A percentile compares a stretch with the other conserved stretches of the same genome.
Evolutionary conservation across 2,113 vertebrate species (phyloP).

Genomic region (Paradisaea rubra): DNA sequence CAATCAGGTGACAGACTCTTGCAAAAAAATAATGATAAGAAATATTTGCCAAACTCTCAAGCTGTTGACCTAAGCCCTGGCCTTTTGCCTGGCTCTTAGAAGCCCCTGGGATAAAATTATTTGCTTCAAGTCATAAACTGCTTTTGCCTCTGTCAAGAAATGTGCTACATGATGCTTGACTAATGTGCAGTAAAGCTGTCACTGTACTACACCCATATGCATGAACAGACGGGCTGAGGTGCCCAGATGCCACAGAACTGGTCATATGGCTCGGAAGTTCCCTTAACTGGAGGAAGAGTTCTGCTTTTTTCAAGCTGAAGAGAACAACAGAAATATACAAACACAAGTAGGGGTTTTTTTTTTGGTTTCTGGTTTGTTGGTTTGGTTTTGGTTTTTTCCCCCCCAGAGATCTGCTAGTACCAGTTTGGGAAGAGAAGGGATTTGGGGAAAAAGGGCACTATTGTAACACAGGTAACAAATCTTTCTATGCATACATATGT

Average conservation of each 20-base stretch:
- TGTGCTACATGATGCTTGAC: conserved; percentile 30
- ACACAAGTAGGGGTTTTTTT: not conserved
- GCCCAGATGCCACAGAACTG: conserved; percentile 35
- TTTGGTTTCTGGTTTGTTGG: rapidly evolving
- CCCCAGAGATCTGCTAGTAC: not conserved
- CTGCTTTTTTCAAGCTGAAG: not conserved
- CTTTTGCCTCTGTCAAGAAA: conserved; percentile 15
- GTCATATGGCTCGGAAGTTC: not conserved
- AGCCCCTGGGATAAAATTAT: conserved; percentile 3
- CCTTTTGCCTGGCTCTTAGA: not conserved
- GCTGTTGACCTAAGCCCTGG: not conserved
- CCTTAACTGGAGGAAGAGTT: not conserved
- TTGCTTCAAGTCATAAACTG: conserved; percentile 38
- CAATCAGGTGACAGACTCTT: not conserved
- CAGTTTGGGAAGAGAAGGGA: not conserved
- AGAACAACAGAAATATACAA: not conserved
- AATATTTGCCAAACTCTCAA: not conserved
- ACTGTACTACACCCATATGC: conserved; percentile 30
- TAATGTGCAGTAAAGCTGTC: conserved; percentile 33
- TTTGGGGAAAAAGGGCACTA: not conserved
- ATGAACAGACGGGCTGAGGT: conserved; percentile 28
- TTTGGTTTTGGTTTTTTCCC: rapidly evolving
- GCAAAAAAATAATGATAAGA: not conserved
- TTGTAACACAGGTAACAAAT: not conserved
- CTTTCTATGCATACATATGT: not conserved